Base-by-base conservation (phyloP, 2,797 vertebrate genomes). In the Propithecus deckenii region DNA sequence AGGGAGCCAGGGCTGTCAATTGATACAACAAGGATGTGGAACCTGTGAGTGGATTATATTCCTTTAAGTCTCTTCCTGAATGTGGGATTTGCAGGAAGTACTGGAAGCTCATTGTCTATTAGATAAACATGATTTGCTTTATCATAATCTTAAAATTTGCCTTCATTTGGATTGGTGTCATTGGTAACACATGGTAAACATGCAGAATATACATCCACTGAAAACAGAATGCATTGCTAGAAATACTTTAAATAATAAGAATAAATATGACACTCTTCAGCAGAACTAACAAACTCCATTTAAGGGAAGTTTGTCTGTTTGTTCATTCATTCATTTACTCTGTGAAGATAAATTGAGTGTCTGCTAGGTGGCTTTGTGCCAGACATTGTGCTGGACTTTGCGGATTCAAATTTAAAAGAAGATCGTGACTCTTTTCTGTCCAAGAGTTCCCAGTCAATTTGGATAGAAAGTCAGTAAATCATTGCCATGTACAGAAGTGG, bases 221-320 rank as follows among this genome's bases (percentile, higher is more conserved):
- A 95, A 87, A 84, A 43, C 18, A 75, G 55, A 83, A 86, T 57
- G 28, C 5, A 43, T 0, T 78, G 20, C 35, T 84, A 80, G 55
- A 94, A 84, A 63, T 5, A 75, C n/a, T 87, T 94, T 17, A 4
- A 93, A 91, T 89, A 94, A 81, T 63, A 74, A 52, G 9, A 81
- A 78, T 46, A 43, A 43, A 65, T 78, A 17, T 55, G 38, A 65
- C 41, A 86, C 12, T 84, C 13, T 75, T 79, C 74, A 69, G 57
- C 13, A 95, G 61, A 76, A 63, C 84, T 80, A 88, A 50, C 10
- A 69, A 48, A 74, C 35, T 78, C 2, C 9, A 7, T 67, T 94
- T 57, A 83, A 91, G 55, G 48, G 43, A 75, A 57, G n/a, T 23
- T 74, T 57, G 4, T 41, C 30, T 48, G 5, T 61, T 25, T 25